Conservation (phyloP, 2,113 vertebrate genomes). For the Ailuropoda melanoleuca region DNA sequence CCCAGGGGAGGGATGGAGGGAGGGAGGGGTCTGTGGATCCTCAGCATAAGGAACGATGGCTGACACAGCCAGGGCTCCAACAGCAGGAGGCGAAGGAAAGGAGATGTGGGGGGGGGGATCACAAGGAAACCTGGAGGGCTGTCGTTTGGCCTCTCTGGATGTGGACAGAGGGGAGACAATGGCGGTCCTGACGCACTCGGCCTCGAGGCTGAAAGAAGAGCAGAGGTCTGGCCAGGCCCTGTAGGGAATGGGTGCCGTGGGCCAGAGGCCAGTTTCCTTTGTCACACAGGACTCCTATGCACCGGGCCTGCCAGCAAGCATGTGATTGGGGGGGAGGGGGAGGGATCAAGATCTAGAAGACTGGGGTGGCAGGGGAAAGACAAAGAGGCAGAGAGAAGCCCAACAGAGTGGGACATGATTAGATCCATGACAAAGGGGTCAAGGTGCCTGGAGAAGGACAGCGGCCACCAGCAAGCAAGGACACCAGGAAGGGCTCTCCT, state of each 20-base stretch:
- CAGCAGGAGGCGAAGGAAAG: not conserved
- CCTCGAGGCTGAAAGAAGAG: not conserved
- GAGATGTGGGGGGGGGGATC: not conserved
- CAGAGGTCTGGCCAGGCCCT: too few species aligned
- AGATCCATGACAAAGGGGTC: not conserved
- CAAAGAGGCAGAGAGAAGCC: not conserved
- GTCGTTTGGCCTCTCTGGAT: not conserved
- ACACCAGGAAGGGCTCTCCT: not conserved
- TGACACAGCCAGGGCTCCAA: not conserved
- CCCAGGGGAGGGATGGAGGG: too few species aligned
- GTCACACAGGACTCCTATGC: too few species aligned
- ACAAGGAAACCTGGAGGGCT: not conserved
- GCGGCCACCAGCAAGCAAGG: not conserved
- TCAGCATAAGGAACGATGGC: not conserved
- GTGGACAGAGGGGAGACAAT: not conserved
- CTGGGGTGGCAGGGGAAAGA: not conserved
- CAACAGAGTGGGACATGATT: not conserved
- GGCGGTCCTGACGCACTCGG: not conserved
- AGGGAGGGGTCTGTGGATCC: not conserved
- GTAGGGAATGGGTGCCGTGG: too few species aligned
- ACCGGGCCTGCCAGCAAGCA: not conserved
- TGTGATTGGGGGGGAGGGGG: not conserved
- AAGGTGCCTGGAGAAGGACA: not conserved
- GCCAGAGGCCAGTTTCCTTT: not conserved
- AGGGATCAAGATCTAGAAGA: not conserved